Evolutionary conservation across 2,888 invertebrate genomes (phyloP).

Genomic region (Cinara cedri): DNA sequence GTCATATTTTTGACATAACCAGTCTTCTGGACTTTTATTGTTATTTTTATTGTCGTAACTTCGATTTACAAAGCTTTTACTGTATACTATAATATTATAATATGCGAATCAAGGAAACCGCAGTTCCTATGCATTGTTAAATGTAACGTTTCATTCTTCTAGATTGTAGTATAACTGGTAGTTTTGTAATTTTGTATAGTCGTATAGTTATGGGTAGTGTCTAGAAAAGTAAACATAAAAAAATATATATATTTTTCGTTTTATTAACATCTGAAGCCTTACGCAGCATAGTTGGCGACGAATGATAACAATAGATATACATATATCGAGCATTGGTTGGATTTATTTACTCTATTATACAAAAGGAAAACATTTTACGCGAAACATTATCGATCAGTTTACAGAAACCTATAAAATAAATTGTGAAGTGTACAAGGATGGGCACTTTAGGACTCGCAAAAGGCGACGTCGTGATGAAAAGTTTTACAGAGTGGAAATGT

Average conservation of each 20-base stretch:
- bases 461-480: neutral
- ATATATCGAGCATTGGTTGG: neutral
- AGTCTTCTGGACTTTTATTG: neutral
- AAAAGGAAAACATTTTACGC: neutral
- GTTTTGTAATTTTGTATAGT: neutral
- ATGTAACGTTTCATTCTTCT: neutral
- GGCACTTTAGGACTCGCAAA: neutral
- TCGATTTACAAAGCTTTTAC: neutral
- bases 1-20: neutral
- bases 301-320: neutral
- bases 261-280: neutral
- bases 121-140: neutral
- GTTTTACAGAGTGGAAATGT: neutral
- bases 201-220: neutral
- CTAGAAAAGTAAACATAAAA: neutral
- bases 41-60: neutral
- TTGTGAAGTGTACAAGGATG: neutral
- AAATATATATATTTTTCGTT: neutral
- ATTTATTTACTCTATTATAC: neutral
- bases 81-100: neutral
- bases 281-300: neutral
- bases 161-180: neutral
- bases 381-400: neutral
- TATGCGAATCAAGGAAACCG: neutral
- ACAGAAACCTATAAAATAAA: neutral